Evolutionary conservation across 2,888 invertebrate genomes (phyloP).

Genomic region (Griposia aprilina): DNA sequence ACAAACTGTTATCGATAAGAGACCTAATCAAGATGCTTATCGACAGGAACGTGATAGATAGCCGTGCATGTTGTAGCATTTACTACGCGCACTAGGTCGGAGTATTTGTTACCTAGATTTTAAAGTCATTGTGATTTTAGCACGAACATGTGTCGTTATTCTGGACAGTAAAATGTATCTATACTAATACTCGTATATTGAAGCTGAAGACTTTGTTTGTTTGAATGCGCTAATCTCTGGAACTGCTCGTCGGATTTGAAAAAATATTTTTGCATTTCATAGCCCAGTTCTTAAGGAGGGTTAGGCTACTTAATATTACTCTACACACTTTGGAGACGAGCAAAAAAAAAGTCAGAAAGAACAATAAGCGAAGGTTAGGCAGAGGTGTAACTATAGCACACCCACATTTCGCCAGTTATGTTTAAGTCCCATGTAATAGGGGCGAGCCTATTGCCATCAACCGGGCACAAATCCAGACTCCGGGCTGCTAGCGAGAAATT

Average conservation of each 20-base stretch:
- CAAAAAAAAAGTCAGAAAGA: too few relatives aligned
- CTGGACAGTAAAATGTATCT: too few relatives aligned
- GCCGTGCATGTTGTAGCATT: constrained; percentile 25
- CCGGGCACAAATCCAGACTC: too few relatives aligned
- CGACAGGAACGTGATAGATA: constrained; percentile 48
- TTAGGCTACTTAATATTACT: too few relatives aligned
- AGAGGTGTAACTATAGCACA: too few relatives aligned
- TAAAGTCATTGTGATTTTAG: neutral
- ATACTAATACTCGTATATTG: neutral
- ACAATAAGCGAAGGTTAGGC: too few relatives aligned
- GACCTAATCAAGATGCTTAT: constrained; percentile 61
- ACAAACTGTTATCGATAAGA: constrained; percentile 42
- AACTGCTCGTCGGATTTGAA: neutral
- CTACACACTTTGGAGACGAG: too few relatives aligned
- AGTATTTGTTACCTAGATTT: constrained; percentile 32
- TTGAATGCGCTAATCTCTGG: neutral
- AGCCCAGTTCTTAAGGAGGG: too few relatives aligned
- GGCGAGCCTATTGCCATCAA: too few relatives aligned
- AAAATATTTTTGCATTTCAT: neutral
- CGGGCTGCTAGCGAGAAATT: too few relatives aligned
- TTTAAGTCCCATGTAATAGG: too few relatives aligned
- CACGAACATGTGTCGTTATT: neutral
- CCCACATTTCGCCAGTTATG: too few relatives aligned
- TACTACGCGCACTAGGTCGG: neutral
- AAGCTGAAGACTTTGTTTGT: neutral